phyloP scores from a whole-genome alignment of 2,113 vertebrate genomes.

The Odontophorus gujanensis region DNA sequence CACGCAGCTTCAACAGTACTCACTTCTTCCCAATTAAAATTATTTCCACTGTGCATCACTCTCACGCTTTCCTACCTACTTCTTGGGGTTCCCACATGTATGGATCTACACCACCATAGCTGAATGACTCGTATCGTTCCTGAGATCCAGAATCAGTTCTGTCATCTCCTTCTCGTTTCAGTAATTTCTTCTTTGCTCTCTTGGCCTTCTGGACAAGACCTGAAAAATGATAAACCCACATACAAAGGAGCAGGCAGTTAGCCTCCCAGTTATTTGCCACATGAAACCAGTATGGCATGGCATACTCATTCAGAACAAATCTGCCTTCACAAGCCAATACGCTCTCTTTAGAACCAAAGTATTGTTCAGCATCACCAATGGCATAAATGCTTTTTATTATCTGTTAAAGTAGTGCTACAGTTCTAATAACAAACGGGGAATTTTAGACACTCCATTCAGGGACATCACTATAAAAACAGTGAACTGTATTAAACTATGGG shows the following conservation, averaged over 20 bases:
- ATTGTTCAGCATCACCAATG: background rate
- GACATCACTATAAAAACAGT: background rate
- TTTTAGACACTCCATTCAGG: background rate
- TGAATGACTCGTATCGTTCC: conserved; percentile 90
- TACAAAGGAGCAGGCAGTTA: background rate
- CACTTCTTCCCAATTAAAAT: background rate
- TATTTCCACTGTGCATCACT: fast-evolving
- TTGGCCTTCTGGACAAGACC: conserved; percentile 94
- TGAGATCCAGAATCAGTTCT: conserved; percentile 82
- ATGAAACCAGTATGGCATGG: background rate
- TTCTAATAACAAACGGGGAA: background rate
- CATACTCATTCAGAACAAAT: background rate
- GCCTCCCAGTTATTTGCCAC: fast-evolving
- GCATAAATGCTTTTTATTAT: background rate
- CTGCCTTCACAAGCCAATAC: background rate
- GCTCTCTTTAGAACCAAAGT: background rate
- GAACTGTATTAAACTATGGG: background rate
- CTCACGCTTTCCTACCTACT: conserved; percentile 82
- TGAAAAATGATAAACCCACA: conserved; percentile 27
- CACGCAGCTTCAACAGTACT: background rate
- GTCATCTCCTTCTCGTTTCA: conserved; percentile 91
- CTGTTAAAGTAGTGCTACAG: background rate
- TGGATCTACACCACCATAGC: conserved; percentile 93
- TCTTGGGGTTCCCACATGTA: conserved; percentile 99
- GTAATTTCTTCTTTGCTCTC: conserved; percentile 93